phyloP scores from a whole-genome alignment of 2,888 invertebrate genomes.

The Ormyrus labotus region DNA sequence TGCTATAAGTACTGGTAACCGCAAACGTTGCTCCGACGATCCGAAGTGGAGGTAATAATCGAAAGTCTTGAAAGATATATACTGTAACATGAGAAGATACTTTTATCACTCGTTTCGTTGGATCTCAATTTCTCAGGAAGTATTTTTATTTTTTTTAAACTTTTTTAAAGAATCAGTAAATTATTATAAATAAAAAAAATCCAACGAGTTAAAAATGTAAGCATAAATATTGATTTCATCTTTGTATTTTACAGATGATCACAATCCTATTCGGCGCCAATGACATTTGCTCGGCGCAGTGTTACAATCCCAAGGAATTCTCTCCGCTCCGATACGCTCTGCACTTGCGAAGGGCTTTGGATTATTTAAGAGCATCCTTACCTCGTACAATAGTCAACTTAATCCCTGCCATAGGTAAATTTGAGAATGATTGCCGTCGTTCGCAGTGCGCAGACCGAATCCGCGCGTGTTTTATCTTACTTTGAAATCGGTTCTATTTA shows the following conservation, averaged over 20 bases:
- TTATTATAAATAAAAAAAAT: too few relatives aligned
- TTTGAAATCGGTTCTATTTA: slow-evolving; percentile 31
- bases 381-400: slow-evolving; percentile 85
- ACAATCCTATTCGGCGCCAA: slow-evolving; percentile 87
- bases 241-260: slow-evolving; percentile 74
- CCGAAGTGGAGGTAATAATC: too few relatives aligned
- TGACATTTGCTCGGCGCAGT: slow-evolving; percentile 85
- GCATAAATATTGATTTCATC: too few relatives aligned
- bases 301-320: slow-evolving; percentile 75
- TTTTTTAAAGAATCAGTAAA: too few relatives aligned
- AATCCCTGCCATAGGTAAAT: slow-evolving; percentile 83
- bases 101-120: too few relatives aligned
- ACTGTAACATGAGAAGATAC: too few relatives aligned
- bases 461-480: slow-evolving; percentile 18
- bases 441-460: too few relatives aligned
- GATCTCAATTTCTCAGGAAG: too few relatives aligned
- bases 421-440: neutral
- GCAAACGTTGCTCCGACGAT: too few relatives aligned
- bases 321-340: slow-evolving; percentile 81
- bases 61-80: too few relatives aligned
- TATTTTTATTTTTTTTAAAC: neutral
- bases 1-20: too few relatives aligned
- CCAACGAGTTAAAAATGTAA: too few relatives aligned
- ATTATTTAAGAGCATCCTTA: slow-evolving; percentile 81
- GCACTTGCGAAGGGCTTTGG: slow-evolving; percentile 81